Conservation (phyloP, 2,888 invertebrate species). For the Cephus rjabovi region DNA sequence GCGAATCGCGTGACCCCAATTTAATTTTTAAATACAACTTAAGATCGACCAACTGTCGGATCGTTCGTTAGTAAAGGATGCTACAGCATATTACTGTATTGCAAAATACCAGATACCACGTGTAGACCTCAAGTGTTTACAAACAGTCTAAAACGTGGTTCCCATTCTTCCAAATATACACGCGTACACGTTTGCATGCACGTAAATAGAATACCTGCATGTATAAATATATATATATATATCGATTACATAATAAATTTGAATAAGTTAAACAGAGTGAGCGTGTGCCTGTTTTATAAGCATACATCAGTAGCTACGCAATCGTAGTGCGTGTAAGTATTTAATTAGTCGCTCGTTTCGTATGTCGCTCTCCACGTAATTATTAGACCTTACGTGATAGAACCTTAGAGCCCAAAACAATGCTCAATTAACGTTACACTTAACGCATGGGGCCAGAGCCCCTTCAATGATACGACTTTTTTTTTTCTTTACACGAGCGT, state of each 20-base stretch:
- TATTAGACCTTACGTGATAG: neutral
- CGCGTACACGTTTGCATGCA: neutral
- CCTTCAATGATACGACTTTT: neutral
- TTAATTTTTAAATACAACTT: no score
- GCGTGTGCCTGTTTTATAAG: neutral
- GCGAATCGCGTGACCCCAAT: neutral
- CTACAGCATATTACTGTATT: neutral
- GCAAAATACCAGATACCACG: neutral
- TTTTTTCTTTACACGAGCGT: neutral
- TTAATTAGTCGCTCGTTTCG: slow-evolving; percentile 1
- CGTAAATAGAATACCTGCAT: neutral
- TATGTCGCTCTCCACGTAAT: neutral
- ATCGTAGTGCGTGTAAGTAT: neutral
- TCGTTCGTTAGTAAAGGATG: neutral
- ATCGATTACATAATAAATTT: neutral
- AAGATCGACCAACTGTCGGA: no score
- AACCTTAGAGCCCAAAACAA: neutral
- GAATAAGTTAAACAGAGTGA: neutral
- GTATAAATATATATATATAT: neutral
- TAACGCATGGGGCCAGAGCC: neutral
- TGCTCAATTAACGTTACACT: neutral
- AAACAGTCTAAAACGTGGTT: neutral
- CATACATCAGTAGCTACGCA: neutral
- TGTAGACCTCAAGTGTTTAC: neutral
- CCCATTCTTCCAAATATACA: neutral